phyloP scores from a whole-genome alignment of 2,113 vertebrate species.

The Cnemophilus loriae region DNA sequence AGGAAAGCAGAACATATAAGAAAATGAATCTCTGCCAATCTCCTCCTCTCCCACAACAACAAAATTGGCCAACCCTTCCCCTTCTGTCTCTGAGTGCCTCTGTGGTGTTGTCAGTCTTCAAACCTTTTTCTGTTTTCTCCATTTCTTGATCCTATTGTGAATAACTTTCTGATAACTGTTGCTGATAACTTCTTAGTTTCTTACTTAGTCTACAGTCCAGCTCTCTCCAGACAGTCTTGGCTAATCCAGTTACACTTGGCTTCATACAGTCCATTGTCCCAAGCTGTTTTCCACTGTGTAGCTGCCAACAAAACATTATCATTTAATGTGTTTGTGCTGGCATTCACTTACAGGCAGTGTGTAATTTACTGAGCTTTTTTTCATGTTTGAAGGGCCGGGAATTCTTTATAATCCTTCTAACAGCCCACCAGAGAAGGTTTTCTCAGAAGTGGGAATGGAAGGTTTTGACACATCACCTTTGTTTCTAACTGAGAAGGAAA shows the following conservation, averaged over 20 bases:
- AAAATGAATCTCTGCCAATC: not conserved
- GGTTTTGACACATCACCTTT: not conserved
- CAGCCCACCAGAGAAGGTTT: conserved; percentile 12
- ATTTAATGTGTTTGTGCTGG: conserved; percentile 37
- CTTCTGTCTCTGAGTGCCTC: not conserved
- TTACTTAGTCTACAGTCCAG: not conserved
- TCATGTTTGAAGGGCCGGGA: not conserved
- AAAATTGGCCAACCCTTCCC: not conserved
- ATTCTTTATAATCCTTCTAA: conserved; percentile 6
- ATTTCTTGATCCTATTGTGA: not conserved
- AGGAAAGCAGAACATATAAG: not conserved
- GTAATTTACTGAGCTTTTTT: conserved; percentile 26
- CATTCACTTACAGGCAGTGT: conserved; percentile 4
- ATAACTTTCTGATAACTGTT: conserved; percentile 1
- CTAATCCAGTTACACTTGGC: conserved; percentile 26
- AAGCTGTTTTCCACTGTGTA: conserved; percentile 27
- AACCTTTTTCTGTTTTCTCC: not conserved
- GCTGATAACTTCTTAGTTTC: not conserved
- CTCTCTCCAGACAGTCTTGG: conserved; percentile 13
- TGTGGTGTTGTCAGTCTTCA: not conserved
- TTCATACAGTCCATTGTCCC: conserved; percentile 24
- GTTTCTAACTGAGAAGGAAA: not conserved
- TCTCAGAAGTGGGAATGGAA: not conserved
- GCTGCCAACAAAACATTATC: conserved; percentile 45
- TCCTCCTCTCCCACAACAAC: not conserved